Percentiles rank a stretch among this genome's conserved stretches.
These are phyloP conservation scores for Bactericera cockerelli DNA, from an alignment of 1,140 invertebrate genomes.

Conservation along the genomic window DNA sequence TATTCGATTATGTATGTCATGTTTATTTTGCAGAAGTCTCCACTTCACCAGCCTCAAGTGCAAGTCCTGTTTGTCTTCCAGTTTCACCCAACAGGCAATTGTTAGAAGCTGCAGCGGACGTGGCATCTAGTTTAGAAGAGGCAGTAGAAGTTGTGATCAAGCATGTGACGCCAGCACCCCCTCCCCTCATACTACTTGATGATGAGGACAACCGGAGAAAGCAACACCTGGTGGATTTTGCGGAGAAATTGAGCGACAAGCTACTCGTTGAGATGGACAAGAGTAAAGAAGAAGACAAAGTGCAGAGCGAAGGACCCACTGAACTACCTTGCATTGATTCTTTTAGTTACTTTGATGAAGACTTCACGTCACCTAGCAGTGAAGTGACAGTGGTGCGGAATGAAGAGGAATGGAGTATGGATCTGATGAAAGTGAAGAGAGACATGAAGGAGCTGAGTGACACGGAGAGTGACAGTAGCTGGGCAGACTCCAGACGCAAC, in stretches of 20 bases:
- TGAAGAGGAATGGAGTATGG: slow-evolving; percentile 13
- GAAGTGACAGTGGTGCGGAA: slow-evolving; percentile 22
- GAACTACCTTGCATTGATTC: slow-evolving; percentile 11
- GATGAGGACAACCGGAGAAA: slow-evolving; percentile 19
- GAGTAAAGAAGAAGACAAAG: slow-evolving; percentile 30
- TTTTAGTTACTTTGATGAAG: slow-evolving; percentile 1
- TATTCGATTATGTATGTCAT: too few species aligned
- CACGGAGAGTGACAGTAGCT: slow-evolving; percentile 16
- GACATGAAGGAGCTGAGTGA: not conserved
- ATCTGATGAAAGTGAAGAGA: not conserved
- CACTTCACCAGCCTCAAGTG: slow-evolving; percentile 11
- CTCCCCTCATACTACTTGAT: not conserved
- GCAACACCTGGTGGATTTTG: slow-evolving; percentile 55
- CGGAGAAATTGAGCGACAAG: slow-evolving; percentile 56
- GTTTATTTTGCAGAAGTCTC: slow-evolving; percentile 9
- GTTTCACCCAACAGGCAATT: slow-evolving; percentile 30
- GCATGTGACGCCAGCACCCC: slow-evolving; percentile 9
- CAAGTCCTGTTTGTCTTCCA: slow-evolving; percentile 12
- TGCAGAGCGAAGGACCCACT: not conserved
- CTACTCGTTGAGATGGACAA: slow-evolving; percentile 57
- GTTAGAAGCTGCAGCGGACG: slow-evolving; percentile 45
- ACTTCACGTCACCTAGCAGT: slow-evolving; percentile 21
- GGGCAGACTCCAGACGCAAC: slow-evolving; percentile 22
- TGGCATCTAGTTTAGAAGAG: slow-evolving; percentile 46
- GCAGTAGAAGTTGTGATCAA: slow-evolving; percentile 45